Evolutionary conservation across 2,113 vertebrate genomes (phyloP), one percentile per base, ranked within the genome.

Genomic region (Rhipidura dahli): DNA sequence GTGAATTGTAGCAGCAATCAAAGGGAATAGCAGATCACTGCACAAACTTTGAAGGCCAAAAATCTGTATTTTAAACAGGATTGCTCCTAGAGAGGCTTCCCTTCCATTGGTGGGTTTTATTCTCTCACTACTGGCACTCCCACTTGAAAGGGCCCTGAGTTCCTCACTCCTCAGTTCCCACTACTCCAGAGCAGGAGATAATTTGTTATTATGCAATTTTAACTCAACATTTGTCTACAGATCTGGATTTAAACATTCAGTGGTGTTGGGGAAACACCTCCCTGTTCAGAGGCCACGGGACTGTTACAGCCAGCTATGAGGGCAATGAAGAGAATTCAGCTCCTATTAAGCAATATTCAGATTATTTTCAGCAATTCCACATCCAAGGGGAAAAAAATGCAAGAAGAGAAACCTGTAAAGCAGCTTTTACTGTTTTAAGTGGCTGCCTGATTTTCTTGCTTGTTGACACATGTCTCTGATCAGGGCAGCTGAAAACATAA

Each of bases 391-490:
- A 54, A 85, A 49, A 47, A 83, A 51, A 24, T 5, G n/a, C 37
- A 90, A 61, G 86, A 88, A 45, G 97, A 69, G 73, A 92, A 97
- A 97, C 95, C 69, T 93, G 76, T 93, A 77, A 84, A 93, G 92
- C 87, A 91, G 89, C 92, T 93, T 90, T 78, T 73, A 69, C 69
- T 53, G 69, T 56, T 87, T 83, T 83, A 73, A 90, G 64, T 73
- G 89, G 75, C 87, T 94, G 93, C 89, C 45, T 92, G 95, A 86
- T 92, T 96, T 97, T 91, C 91, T 79, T 90, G 93, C 65, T 66
- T 79, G 83, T 83, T 96, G 82, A 90, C 64, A 83, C 82, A 73
- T 27, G 59, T 72, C 53, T 80, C 35, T 63, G 77, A 96, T 91
- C 49, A 83, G 59, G 66, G 78, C 63, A 85, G 57, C 72, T 70